Conservation (phyloP, 2,888 invertebrate genomes). For the Ophion obscuratus region DNA sequence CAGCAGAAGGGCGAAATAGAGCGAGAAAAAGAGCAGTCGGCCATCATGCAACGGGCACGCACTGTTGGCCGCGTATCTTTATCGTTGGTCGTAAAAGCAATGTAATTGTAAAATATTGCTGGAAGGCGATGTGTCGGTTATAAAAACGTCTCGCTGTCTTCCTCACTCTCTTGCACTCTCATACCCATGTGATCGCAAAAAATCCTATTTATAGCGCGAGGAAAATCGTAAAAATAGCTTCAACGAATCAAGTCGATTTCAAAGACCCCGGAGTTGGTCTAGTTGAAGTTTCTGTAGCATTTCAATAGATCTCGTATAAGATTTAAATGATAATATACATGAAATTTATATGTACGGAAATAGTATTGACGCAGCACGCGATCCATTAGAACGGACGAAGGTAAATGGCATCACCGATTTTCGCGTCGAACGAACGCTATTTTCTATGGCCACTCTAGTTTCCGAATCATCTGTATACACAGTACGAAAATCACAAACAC, state of each 20-base stretch:
- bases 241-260: conserved; percentile 77
- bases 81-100: conserved; percentile 79
- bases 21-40: conserved; percentile 66
- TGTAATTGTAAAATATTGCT: conserved; percentile 82
- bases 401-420: neutral
- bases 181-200: conserved; percentile 56
- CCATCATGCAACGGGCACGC: conserved; percentile 80
- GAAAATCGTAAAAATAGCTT: conserved; percentile 68
- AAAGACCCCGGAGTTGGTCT: conserved; percentile 38
- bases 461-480: conserved; percentile 7
- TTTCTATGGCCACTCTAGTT: neutral
- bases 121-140: conserved; percentile 73
- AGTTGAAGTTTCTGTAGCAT: conserved; percentile 29
- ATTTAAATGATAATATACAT: neutral
- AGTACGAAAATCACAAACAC: neutral
- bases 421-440: neutral
- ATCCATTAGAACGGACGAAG: neutral
- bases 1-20: conserved; percentile 58
- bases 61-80: conserved; percentile 78
- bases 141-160: conserved; percentile 68
- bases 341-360: neutral
- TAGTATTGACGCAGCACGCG: conserved; percentile 1
- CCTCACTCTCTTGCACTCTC: too few relatives aligned
- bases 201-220: conserved; percentile 69
- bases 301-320: conserved; percentile 24